Percentiles rank a stretch among this genome's conserved stretches.
Conservation (phyloP, 2,113 vertebrate genomes). For the Peromyscus leucopus region DNA sequence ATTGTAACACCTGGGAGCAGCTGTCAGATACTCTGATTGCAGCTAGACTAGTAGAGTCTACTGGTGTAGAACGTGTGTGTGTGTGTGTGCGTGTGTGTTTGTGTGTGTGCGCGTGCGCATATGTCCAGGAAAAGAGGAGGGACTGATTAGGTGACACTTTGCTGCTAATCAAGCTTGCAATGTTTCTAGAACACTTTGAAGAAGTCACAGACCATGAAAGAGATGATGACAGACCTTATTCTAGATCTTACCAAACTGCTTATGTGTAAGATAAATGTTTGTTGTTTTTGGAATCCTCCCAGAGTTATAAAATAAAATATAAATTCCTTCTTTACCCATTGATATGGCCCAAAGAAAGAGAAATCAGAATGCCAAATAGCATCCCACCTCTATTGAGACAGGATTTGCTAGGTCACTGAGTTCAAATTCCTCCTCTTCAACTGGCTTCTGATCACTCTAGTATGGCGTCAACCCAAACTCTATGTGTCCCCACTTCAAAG, state of each 20-base stretch:
- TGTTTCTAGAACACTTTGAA: slow-evolving; percentile 75
- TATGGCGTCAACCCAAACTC: neutral
- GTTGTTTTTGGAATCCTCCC: slow-evolving; percentile 46
- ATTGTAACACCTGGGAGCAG: slow-evolving; percentile 67
- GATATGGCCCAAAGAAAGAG: neutral
- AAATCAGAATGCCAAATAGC: slow-evolving; percentile 53
- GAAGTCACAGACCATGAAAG: slow-evolving; percentile 59
- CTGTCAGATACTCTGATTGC: slow-evolving; percentile 62
- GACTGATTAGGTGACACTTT: slow-evolving; percentile 73
- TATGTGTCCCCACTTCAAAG: neutral
- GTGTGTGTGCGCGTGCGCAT: neutral
- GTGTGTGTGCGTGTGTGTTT: neutral
- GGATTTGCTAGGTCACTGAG: neutral
- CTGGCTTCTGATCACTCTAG: slow-evolving; percentile 8
- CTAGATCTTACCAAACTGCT: slow-evolving; percentile 21
- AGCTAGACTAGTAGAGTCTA: slow-evolving; percentile 63
- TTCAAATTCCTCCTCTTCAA: slow-evolving; percentile 14
- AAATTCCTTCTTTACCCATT: slow-evolving; percentile 44
- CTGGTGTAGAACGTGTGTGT: neutral
- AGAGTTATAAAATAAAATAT: slow-evolving; percentile 58
- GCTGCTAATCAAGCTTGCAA: slow-evolving; percentile 78
- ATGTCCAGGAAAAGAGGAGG: neutral
- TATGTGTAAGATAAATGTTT: slow-evolving; percentile 45
- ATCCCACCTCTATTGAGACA: neutral
- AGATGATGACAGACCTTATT: slow-evolving; percentile 52